Evolutionary conservation across 2,888 invertebrate genomes (phyloP), one percentile per base, ranked within the genome.

Genomic region (Punctoribates punctum): DNA sequence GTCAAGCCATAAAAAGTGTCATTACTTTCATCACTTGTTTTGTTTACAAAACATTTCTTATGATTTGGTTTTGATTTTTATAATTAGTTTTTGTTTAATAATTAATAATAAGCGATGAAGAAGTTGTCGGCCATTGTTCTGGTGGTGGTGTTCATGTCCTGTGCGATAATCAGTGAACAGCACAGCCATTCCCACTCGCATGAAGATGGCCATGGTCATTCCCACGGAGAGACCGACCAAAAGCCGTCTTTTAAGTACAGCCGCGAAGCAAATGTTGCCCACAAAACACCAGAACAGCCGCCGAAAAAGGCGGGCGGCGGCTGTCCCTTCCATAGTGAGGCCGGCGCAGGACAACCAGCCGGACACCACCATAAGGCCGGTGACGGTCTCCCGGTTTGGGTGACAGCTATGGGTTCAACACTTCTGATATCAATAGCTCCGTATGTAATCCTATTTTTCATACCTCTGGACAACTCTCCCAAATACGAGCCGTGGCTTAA

Each of bases 371-470:
- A 8, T 5, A 77, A 79, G 29, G 75, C 75, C 74, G 25, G 78
- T 17, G 79, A 80, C n/a, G 79, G 74, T 17, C 78, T 75, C 57
- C 77, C 70, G 1, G 72, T 72, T 6, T 72, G 72, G 72, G 0
- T 72, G 48, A 15, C 72, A 15, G 72, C 72, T 1, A 15, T 72
- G 25, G 89, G 89, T 34, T 93, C 98, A 1, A 99, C 99, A 0
- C 83, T 96, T 11, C 87, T 97, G 76, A 97, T 99, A 82, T 97
- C 97, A 83, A 90, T 93, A 75, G 95, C 94, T 6, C 99, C 99
- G 0, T 96, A 95, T 83, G 86, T 98, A 65, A 90, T 99, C 79
- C 86, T 99, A 8, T 92, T 94, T 82, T 88, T 96, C 78, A 94
- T 99, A 81, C 97, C 97, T 0, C 86, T 99, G 75, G 93, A 96